A percentile compares a stretch with the other conserved stretches of the same genome.
Conservation (phyloP, 1,140 invertebrate species). For the Rhizoglyphus robini region DNA sequence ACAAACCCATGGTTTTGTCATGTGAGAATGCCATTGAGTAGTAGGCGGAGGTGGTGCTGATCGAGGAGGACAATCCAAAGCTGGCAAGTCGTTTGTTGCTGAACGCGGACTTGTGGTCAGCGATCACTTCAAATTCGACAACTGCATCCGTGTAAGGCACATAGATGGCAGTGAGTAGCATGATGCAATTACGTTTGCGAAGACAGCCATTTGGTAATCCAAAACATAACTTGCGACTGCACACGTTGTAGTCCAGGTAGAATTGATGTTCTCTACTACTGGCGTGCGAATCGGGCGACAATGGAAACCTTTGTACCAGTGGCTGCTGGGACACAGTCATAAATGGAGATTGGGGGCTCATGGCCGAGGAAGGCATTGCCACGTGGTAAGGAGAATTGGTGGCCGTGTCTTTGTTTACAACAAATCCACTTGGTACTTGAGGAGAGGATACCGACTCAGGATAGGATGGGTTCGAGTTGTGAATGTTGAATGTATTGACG, state of each 20-base stretch:
- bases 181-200: slow-evolving; percentile 2
- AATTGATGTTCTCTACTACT: background rate
- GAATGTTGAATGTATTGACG: background rate
- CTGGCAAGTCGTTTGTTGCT: background rate
- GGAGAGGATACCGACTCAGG: background rate
- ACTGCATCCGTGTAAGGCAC: background rate
- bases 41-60: background rate
- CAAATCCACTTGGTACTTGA: background rate
- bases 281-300: no score
- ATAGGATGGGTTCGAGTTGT: background rate
- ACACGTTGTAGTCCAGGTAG: slow-evolving; percentile 7
- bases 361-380: background rate
- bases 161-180: slow-evolving; percentile 5
- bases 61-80: background rate
- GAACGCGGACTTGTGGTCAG: slow-evolving; percentile 1
- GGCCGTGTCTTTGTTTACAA: background rate
- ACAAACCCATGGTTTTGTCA: slow-evolving; percentile 14
- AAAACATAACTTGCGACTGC: slow-evolving; percentile 6
- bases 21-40: slow-evolving; percentile 19
- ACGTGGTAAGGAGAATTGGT: slow-evolving; percentile 1
- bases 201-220: slow-evolving; percentile 14
- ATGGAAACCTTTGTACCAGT: background rate
- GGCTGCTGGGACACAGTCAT: slow-evolving; percentile 9
- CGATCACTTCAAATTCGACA: slow-evolving; percentile 16
- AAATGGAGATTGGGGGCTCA: slow-evolving; percentile 13